Evolutionary conservation across 2,113 vertebrate genomes (phyloP), one percentile per base, ranked within the genome.

Genomic region (Ammodytes dubius): DNA sequence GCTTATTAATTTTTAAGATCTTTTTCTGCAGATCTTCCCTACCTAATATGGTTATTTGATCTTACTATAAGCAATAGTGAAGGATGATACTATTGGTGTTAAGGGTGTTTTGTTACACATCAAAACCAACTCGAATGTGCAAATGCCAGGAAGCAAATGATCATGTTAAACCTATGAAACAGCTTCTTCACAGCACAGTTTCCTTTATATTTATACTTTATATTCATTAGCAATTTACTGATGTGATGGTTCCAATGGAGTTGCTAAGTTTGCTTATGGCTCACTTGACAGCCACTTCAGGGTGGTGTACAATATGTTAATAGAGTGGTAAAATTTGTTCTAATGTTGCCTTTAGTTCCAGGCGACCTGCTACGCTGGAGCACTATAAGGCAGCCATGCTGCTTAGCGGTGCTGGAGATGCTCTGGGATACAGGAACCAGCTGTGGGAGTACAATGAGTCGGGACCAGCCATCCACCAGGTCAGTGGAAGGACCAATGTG

Each of bases 381-480:
- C 69, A 83, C 65, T 97, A 96, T 6, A 95, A 92, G 35, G 95
- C 95, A 0, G 96, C 91, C 45, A 95, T 97, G 96, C 15, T 97
- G 90, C 95, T 97, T 81, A 97, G 96, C 1, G 96, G 94, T 0
- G 95, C 74, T 2, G 96, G 96, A 13, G 96, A 97, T 6, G 95
- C 96, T 6, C 84, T 97, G 57, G 96, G 96, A 1, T 96, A 94
- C 93, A 93, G 94, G 74, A 96, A 92, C 15, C 87, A 89, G 83
- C 90, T 92, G 60, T 97, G 96, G 96, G 96, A 97, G 43, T 96
- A 95, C 85, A 96, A 96, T 64, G 75, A 94, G 70, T 96, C 96
- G 0, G 96, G 96, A 8, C 91, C 95, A 7, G 91, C 86, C 5
- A 97, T 97, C 69, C 96, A 96, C 35, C 60, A 81, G 92, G 95